These are phyloP conservation scores for Rhyacophila brunnea DNA, from an alignment of 1,140 invertebrate genomes.

Conservation along the genomic window DNA sequence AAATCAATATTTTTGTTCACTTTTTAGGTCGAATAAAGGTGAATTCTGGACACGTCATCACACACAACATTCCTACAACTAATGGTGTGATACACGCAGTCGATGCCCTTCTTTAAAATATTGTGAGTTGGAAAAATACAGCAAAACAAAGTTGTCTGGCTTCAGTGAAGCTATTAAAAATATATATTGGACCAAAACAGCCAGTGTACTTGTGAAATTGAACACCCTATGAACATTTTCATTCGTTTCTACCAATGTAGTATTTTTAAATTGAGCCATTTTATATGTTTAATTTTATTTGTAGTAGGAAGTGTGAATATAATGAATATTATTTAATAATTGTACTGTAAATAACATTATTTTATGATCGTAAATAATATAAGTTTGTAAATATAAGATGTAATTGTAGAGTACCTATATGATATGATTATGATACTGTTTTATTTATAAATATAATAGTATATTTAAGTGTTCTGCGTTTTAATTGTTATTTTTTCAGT, in stretches of 20 bases:
- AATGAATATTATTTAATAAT: conserved; percentile 1
- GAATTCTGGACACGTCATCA: conserved; percentile 73
- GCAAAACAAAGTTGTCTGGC: conserved; percentile 33
- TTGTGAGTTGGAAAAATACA: not conserved
- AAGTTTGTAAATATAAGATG: conserved; percentile 3
- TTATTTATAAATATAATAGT: not conserved
- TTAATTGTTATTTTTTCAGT: too few species aligned
- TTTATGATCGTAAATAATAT: not conserved
- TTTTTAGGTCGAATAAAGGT: conserved; percentile 74
- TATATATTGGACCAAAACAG: not conserved
- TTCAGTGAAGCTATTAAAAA: conserved; percentile 44
- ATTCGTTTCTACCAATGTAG: not conserved
- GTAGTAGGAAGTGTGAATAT: conserved; percentile 1
- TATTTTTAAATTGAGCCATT: conserved; percentile 9
- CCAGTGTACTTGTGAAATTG: not conserved
- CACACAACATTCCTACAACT: conserved; percentile 80
- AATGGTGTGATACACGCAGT: conserved; percentile 88
- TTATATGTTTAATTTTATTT: conserved; percentile 1
- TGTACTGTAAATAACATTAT: conserved; percentile 8
- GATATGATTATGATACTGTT: not conserved
- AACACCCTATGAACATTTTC: not conserved
- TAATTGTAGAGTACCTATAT: not conserved
- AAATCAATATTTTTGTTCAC: conserved; percentile 42
- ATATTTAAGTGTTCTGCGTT: too few species aligned
- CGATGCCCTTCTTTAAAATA: conserved; percentile 65